Evolutionary conservation across 2,888 invertebrate species (phyloP).

Genomic region (Diarsia rubi): DNA sequence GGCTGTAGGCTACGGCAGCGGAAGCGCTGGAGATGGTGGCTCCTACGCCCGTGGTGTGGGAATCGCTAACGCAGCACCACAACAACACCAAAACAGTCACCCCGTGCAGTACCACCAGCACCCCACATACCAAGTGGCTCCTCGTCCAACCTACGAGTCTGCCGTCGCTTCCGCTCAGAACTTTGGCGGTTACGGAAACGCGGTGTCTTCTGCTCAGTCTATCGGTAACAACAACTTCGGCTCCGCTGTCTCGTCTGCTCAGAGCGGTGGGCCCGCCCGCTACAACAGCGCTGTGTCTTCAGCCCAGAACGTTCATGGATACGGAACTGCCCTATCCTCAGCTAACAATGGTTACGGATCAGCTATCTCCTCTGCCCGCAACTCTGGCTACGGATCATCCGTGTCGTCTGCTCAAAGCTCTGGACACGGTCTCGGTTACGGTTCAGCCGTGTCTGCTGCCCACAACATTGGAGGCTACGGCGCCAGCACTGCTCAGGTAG

Average conservation of each 20-base stretch:
- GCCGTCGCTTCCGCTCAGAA: constrained; percentile 77
- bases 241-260: constrained; percentile 76
- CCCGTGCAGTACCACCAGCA: constrained; percentile 66
- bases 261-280: constrained; percentile 66
- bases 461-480: constrained; percentile 76
- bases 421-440: constrained; percentile 67
- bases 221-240: constrained; percentile 73
- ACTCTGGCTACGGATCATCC: constrained; percentile 64
- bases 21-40: constrained; percentile 70
- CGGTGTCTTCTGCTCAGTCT: constrained; percentile 74
- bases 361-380: constrained; percentile 69
- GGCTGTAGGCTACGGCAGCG: constrained; percentile 78
- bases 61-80: constrained; percentile 74
- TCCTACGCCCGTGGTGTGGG: constrained; percentile 80
- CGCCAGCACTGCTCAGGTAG: constrained; percentile 79
- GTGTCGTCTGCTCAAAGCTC: constrained; percentile 76
- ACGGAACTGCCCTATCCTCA: constrained; percentile 72
- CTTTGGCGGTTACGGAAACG: constrained; percentile 76
- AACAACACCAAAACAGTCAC: constrained; percentile 29
- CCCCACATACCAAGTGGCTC: constrained; percentile 64
- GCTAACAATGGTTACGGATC: constrained; percentile 64
- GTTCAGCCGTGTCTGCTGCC: constrained; percentile 78
- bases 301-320: constrained; percentile 70
- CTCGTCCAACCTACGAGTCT: constrained; percentile 70
- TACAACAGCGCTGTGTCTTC: constrained; percentile 58